These are phyloP conservation scores for Hetaerina americana DNA, from an alignment of 1,140 invertebrate species.

Conservation along the genomic window DNA sequence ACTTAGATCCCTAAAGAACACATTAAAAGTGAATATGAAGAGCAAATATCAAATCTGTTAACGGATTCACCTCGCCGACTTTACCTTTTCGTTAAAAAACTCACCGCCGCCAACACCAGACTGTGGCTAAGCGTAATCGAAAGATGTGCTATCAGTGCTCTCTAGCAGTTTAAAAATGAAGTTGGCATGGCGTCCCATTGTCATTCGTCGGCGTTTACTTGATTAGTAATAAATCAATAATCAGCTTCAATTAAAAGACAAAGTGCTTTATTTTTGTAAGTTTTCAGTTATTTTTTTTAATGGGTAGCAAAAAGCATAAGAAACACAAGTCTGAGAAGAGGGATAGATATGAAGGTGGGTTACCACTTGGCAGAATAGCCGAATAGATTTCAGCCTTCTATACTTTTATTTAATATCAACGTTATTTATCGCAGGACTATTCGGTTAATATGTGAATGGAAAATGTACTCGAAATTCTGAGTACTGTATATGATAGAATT, in stretches of 20 bases:
- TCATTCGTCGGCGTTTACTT: neutral
- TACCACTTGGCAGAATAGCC: no score
- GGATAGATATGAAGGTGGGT: slow-evolving; percentile 46
- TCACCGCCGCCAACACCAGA: neutral
- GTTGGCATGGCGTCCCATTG: neutral
- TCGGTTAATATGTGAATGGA: no score
- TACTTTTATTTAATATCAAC: no score
- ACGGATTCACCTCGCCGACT: no score
- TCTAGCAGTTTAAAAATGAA: neutral
- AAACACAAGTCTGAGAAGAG: slow-evolving; percentile 54
- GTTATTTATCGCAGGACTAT: no score
- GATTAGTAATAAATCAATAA: neutral
- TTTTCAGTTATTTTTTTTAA: slow-evolving; percentile 5
- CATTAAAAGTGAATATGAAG: no score
- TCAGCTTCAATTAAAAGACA: neutral
- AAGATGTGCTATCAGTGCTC: neutral
- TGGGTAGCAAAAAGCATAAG: slow-evolving; percentile 50
- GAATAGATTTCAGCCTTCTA: no score
- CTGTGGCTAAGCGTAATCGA: neutral
- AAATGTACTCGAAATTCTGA: no score
- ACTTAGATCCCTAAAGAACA: no score
- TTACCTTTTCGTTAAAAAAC: no score
- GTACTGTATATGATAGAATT: no score
- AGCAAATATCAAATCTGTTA: no score
- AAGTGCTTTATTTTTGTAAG: neutral